Base-by-base conservation (phyloP, 2,113 vertebrate species). In the Melanerpes formicivorus region DNA sequence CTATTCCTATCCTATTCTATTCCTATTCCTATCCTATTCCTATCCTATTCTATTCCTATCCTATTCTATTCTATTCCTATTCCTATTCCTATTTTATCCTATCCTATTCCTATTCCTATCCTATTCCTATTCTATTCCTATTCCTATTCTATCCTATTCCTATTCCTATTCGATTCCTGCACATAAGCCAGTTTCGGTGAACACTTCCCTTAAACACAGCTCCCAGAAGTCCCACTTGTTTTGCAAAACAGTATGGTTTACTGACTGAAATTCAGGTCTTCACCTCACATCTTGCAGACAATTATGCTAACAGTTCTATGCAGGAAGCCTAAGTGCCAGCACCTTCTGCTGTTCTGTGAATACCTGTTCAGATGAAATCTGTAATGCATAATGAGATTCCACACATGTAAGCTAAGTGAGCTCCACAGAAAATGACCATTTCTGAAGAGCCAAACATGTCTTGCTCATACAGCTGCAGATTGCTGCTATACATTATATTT, bases 401-500 rank as follows among this genome's bases (percentile, higher is more conserved):
- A 63, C 25, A 11, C 34, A 37, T 0, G 3, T 14, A 79, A 76
- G 7, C 40, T 40, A 21, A 0, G 2, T 50, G 14, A 9, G 8
- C 5, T 80, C 40, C 48, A 63, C 8, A 71, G 34, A 72, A 42
- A 21, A 65, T 6, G 46, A 16, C 7, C 25, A 34, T 21, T 87
- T 84, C 78, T 69, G 27, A 84, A 40, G 55, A 92, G 17, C 48
- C 34, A 91, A 67, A 50, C 6, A 1, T 5, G 4, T 48, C 48
- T 30, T 54, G 8, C 44, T 84, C 32, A 60, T 14, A 55, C 0
- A 71, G 52, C 32, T 75, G 48, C 6, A 88, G 18, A 63, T 1
- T 18, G 50, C 34, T 82, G 26, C 48, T 73, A 16, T 13, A 34
- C 13, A 40, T 40, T 40, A 40, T 40, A 40, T 40, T 40, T 40